Evolutionary conservation across 2,797 vertebrate genomes (phyloP), one percentile per base, ranked within the genome.

Genomic region (Galaxias olidus): DNA sequence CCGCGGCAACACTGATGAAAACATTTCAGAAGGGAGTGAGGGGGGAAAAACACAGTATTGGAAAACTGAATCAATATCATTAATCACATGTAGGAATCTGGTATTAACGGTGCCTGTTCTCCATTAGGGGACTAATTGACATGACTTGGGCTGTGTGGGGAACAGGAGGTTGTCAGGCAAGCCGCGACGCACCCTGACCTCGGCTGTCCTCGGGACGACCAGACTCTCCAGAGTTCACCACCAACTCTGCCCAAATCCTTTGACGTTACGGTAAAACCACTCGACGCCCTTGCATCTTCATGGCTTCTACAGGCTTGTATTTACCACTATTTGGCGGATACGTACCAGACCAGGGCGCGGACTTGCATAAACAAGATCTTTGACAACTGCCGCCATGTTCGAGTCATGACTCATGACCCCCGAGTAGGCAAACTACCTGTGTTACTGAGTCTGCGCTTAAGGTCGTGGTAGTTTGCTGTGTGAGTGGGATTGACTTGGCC

Each of bases 51-150:
- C 75, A 84, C 74, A 73, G 75, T 69, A 87, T 87, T 84, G 86
- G 89, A 90, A 91, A 91, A 89, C 85, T 87, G 82, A 91, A 91
- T 92, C 88, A 89, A 91, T 91, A 89, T 91, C 89, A 92, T 93
- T 90, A 92, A 92, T 93, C 91, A 93, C 75, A 61, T 72, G 55
- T 80, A 90, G 84, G 84, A 91, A 88, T 90, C 84, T 82, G 72
- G 83, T 82, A 89, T 90, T 92, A 90, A 89, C 88, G 84, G 80
- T 84, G 84, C 87, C 90, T 93, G 91, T 82, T 91, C 90, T 90
- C 82, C 77, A 92, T 92, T 91, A 90, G 65, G 42, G 68, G 63
- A 65, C 40, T 43, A 78, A 84, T 80, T 84, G 83, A 89, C 77
- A 71, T 86, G 75, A 82, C 65, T 19, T 63, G 68, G 15, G 15